Evolutionary conservation across 2,797 vertebrate genomes (phyloP).

Genomic region (Chelon auratus): DNA sequence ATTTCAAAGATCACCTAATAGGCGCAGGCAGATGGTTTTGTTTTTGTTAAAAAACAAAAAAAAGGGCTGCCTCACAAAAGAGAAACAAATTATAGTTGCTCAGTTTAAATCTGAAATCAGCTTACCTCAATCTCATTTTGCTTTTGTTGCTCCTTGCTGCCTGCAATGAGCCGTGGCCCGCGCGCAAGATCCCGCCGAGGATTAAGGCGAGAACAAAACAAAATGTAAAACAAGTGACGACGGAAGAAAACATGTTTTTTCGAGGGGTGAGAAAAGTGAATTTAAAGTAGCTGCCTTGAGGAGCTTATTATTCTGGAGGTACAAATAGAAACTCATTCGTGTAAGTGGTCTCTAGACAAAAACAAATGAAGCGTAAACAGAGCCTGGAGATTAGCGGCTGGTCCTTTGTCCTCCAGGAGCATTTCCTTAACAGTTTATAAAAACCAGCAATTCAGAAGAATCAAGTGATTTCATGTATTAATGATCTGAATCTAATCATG

Average conservation of each 20-base stretch:
- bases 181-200: constrained; percentile 54
- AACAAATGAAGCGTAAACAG: constrained; percentile 52
- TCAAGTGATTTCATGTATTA: too few relatives aligned
- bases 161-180: constrained; percentile 67
- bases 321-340: constrained; percentile 56
- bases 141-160: constrained; percentile 70
- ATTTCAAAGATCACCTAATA: constrained; percentile 30
- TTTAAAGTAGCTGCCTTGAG: constrained; percentile 32
- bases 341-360: constrained; percentile 57
- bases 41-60: constrained; percentile 61
- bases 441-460: not conserved
- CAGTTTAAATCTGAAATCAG: constrained; percentile 83
- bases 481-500: not conserved
- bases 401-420: constrained; percentile 19
- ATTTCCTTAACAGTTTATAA: constrained; percentile 17
- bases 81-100: constrained; percentile 75
- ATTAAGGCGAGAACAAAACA: constrained; percentile 66
- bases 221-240: constrained; percentile 39
- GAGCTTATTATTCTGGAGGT: constrained; percentile 50
- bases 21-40: constrained; percentile 74
- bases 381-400: constrained; percentile 42
- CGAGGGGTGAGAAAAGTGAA: constrained; percentile 24
- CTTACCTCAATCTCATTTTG: constrained; percentile 82
- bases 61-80: constrained; percentile 41
- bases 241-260: constrained; percentile 56